A percentile compares a stretch with the other conserved stretches of the same genome.
Conservation (phyloP, 2,888 invertebrate species). For the Argyra leucocephala region DNA sequence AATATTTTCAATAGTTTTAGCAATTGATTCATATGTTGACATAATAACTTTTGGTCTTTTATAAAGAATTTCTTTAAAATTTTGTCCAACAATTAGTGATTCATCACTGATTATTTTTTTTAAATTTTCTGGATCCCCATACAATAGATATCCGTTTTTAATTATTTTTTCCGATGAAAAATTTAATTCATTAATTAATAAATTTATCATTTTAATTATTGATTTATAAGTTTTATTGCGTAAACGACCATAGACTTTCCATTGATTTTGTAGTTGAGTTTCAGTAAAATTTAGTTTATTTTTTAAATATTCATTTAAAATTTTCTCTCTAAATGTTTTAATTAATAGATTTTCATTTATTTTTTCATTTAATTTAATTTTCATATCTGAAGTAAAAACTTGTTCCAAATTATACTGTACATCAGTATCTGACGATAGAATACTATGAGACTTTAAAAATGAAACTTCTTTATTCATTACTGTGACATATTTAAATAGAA, state of each 20-base stretch:
- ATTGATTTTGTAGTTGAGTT: conserved; percentile 36
- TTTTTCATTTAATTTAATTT: conserved; percentile 17
- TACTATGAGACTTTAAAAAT: conserved; percentile 39
- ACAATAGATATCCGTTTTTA: conserved; percentile 52
- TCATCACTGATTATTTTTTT: conserved; percentile 49
- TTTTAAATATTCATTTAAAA: conserved; percentile 39
- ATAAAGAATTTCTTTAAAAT: conserved; percentile 48
- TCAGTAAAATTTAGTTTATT: conserved; percentile 41
- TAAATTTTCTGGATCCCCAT: conserved; percentile 51
- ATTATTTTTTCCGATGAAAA: conserved; percentile 48
- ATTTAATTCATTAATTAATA: conserved; percentile 50
- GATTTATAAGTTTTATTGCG: conserved; percentile 44
- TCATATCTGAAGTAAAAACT: conserved; percentile 28
- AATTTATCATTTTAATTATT: conserved; percentile 48
- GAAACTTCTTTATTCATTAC: conserved; percentile 36
- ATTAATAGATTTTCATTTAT: conserved; percentile 25
- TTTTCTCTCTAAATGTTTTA: conserved; percentile 32
- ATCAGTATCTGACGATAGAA: conserved; percentile 39
- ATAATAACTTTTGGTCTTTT: conserved; percentile 55
- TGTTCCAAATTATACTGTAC: conserved; percentile 38
- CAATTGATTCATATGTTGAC: conserved; percentile 48
- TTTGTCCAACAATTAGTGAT: conserved; percentile 46
- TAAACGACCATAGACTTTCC: conserved; percentile 37
- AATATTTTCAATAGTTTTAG: conserved; percentile 49
- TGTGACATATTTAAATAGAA: conserved; percentile 40